Conservation (phyloP, 1,140 invertebrate species). For the Bombus cullumanus region DNA sequence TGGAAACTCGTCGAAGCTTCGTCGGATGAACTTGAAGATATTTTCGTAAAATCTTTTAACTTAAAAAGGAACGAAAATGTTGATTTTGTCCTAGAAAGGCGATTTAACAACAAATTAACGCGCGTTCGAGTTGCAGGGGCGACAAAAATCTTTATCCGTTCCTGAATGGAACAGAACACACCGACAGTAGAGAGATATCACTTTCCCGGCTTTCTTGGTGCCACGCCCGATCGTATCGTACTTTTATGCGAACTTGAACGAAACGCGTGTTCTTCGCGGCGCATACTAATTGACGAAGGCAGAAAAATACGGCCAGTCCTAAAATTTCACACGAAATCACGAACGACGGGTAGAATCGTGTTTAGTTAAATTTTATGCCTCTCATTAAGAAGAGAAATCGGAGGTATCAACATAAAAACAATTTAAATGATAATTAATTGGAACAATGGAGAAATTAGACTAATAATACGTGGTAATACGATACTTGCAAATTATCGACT, state of each 20-base stretch:
- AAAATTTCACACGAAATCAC: not conserved
- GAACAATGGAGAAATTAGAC: not conserved
- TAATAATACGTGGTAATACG: not conserved
- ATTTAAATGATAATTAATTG: not conserved
- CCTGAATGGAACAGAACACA: conserved; percentile 49
- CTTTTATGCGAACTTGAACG: conserved; percentile 51
- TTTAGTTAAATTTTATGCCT: not conserved
- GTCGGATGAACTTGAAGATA: too few species aligned
- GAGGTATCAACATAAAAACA: not conserved
- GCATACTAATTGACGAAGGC: conserved; percentile 15
- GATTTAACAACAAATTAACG: not conserved
- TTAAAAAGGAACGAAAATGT: too few species aligned
- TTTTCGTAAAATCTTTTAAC: too few species aligned
- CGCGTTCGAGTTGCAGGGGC: not conserved
- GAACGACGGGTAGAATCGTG: not conserved
- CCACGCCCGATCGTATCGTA: conserved; percentile 50
- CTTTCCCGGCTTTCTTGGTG: conserved; percentile 65
- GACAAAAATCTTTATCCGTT: conserved; percentile 24
- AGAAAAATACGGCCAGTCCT: not conserved
- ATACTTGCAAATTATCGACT: too few species aligned
- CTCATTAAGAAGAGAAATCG: not conserved
- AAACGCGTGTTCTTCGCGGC: conserved; percentile 14
- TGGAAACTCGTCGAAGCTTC: too few species aligned
- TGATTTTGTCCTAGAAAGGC: too few species aligned
- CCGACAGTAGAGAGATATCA: conserved; percentile 56